Evolutionary conservation across 2,113 vertebrate species (phyloP), one percentile per base, ranked within the genome.

Genomic region (Murina feae): DNA sequence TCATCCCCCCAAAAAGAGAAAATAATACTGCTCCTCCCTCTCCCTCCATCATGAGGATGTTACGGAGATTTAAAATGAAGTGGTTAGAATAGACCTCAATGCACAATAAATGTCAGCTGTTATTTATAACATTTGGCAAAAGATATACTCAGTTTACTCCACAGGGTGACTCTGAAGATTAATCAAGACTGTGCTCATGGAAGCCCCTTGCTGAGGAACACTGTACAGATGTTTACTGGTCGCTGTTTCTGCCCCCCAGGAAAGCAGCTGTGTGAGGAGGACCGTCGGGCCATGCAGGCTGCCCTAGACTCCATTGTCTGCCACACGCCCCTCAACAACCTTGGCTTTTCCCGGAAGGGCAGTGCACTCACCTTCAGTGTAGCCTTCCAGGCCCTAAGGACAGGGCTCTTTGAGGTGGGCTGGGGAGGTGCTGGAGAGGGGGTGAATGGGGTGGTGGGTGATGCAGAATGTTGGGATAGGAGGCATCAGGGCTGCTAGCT

Each of bases 371-470:
- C 99, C 10, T 99, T 99, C 98, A 99, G 98, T 0, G 99, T 99
- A 87, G 98, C 98, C n/a, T 99, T 99, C 97, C 99, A 99, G 98
- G 99, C 99, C 42, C 98, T 99, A 87, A 98, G 98, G 58, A 98
- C 99, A 0, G 99, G 99, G 11, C 98, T 99, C 9, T 99, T 99
- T 5, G 99, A 99, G 99, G 99, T 99, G 92, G 95, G 85, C 68
- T n/a, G 44, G 55, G 60, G 44, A 68, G 76, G 87, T 35, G 10
- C 32, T 74, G 72, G 55, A 28, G 37, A 68, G 55, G 87, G 66
- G n/a, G 28, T 58, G 72, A 39, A 13, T 16, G 14, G 63, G 47
- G 32, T 55, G 63, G n/a, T 35, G 75, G 44, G 84, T 80, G 68
- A 55, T 47, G n/a, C 17, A 14, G 76, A 69, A 86, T 8, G 11